Evolutionary conservation across 1,140 invertebrate genomes (phyloP), one percentile per base, ranked within the genome.

Genomic region (Cyclina sinensis): DNA sequence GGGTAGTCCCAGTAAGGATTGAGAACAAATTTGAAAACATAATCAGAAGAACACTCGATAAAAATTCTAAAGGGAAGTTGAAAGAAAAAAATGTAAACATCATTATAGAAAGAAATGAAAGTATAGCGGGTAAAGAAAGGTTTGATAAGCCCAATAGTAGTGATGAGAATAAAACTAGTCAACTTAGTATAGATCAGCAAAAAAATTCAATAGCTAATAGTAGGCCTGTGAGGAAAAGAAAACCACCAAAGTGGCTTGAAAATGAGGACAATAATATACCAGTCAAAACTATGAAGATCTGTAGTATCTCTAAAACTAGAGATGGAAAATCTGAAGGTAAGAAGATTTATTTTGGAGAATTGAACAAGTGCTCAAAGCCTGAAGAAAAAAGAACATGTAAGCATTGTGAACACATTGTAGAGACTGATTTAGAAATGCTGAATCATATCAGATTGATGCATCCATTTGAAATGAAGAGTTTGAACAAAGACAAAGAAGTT

Each of bases 191-290:
- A 37, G 65, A 30, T 16, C 16, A 18, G 18, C 65, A 70, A 37
- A 12, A 11, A 35, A 35, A 14, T 4, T 30, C 12, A 16, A 70
- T 35, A 16, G 32, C 65, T 18, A 37, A 70, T 70, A 73, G 81
- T 18, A 84, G 65, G 57, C 51, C 81, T 4, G n/a, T 1, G 16
- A 35, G 81, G 37, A 84, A 84, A 27, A 3, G 81, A 51, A 84
- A 84, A 62, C 79, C 35, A 59, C 79, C 79, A 81, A 81, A 81
- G 35, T 81, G 79, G 79, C 14, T 81, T 18, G 79, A 81, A 39
- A 27, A 35, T 32, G 79, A 81, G 5, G 24, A 14, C 12, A 35
- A 43, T 39, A 5, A 7, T 37, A 70, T n/a, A 37, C 0, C 30
- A 30, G 14, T 39, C 4, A 70, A 70, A 70, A 70, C 35, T 18